Evolutionary conservation across 2,888 invertebrate genomes (phyloP).

Genomic region (Buathra laborator): DNA sequence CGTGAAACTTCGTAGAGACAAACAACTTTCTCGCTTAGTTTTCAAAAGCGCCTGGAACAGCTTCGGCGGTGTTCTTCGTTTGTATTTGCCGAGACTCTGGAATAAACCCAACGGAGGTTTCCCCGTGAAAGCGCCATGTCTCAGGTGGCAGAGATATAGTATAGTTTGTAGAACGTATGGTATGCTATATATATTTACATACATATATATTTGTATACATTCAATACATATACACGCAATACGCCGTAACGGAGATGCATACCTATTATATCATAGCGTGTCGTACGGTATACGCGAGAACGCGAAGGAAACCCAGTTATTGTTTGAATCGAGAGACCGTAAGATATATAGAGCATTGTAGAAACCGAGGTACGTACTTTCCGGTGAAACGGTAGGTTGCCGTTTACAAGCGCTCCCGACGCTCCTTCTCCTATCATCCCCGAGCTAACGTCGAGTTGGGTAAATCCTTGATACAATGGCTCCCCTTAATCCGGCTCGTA

Average conservation of each 20-base stretch:
- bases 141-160: slow-evolving; percentile 59
- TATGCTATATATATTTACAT: not conserved
- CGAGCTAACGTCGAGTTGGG: slow-evolving; percentile 69
- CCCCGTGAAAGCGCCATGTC: slow-evolving; percentile 31
- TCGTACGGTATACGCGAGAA: not conserved
- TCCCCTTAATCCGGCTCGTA: slow-evolving; percentile 76
- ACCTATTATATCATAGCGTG: slow-evolving; percentile 5
- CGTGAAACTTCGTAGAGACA: slow-evolving; percentile 46
- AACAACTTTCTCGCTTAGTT: slow-evolving; percentile 53
- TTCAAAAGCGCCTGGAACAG: slow-evolving; percentile 28
- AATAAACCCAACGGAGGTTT: slow-evolving; percentile 37
- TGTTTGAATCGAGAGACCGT: slow-evolving; percentile 27
- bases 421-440: slow-evolving; percentile 55
- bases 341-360: slow-evolving; percentile 9
- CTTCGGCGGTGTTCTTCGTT: slow-evolving; percentile 8
- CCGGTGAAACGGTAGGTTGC: slow-evolving; percentile 49
- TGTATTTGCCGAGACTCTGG: slow-evolving; percentile 35
- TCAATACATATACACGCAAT: not conserved
- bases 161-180: not conserved
- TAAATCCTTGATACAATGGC: slow-evolving; percentile 77
- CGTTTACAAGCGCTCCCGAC: slow-evolving; percentile 54
- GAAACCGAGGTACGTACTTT: slow-evolving; percentile 54
- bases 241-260: slow-evolving; percentile 9
- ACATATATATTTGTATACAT: slow-evolving; percentile 21
- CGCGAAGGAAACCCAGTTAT: slow-evolving; percentile 42